Evolutionary conservation across 2,888 invertebrate species (phyloP), one percentile per base, ranked within the genome.

Genomic region (Tetramorium bicarinatum): DNA sequence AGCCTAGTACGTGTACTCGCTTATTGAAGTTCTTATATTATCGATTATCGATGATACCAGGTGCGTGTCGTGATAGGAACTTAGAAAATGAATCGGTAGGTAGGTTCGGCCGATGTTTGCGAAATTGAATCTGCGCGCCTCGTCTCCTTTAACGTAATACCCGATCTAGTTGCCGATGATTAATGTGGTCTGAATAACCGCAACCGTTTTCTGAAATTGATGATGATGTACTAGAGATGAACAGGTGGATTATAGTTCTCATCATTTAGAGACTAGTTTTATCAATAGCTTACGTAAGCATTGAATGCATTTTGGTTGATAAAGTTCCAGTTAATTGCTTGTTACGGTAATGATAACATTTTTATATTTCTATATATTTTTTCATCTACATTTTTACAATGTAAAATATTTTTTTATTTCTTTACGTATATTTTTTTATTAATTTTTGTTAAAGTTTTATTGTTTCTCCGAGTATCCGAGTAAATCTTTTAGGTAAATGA

Each of bases 371-470:
- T 25, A 1, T 52, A 18, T 18, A n/a, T 59, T 8, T 0, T 41
- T 56, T 41, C 2, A 25, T 13, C 7, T 71, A 38, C 4, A 34
- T 52, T 74, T 41, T 74, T 11, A 1, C 3, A 7, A 34, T 13
- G 15, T 29, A 21, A 54, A 52, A 38, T 54, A 21, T n/a, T 74
- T 61, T 41, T 29, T 1, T 47, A 67, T 8, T 62, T n/a, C 13
- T 38, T 15, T 25, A 7, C 2, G n/a, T 62, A 13, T 62, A 11
- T 62, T 62, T 62, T 89, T 87, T n/a, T 4, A 6, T 62, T 62
- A 15, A 88, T 89, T 87, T 87, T 89, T 83, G 84, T 89, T 83
- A 91, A 87, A 89, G 82, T 90, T 85, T 89, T 69, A 83, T 75
- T 4, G 4, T 34, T 34, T 34, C 4, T 34, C 83, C 56, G 76